Evolutionary conservation across 2,113 vertebrate species (phyloP).

Genomic region (Austrofundulus limnaeus): DNA sequence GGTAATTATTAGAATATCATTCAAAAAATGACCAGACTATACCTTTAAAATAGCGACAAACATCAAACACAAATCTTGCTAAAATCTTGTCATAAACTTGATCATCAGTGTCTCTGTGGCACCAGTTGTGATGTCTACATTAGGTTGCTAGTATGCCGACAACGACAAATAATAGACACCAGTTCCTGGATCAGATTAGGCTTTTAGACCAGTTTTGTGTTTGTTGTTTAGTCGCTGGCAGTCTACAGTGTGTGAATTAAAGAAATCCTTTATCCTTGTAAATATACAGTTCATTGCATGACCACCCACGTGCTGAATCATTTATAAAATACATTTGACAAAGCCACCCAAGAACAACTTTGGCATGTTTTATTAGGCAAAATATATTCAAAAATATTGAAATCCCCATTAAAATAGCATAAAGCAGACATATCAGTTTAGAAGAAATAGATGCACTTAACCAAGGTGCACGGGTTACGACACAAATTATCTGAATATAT

Average conservation of each 20-base stretch:
- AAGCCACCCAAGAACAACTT: slow-evolving; percentile 63
- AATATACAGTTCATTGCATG: slow-evolving; percentile 38
- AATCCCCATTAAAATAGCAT: slow-evolving; percentile 64
- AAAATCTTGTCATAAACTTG: neutral
- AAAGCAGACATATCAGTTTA: slow-evolving; percentile 52
- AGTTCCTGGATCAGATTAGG: neutral
- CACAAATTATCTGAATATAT: slow-evolving; percentile 47
- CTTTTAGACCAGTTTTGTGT: slow-evolving; percentile 21
- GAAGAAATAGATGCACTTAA: slow-evolving; percentile 60
- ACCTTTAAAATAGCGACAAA: neutral
- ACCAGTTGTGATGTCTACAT: neutral
- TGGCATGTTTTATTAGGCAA: slow-evolving; percentile 69
- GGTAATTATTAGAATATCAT: no score
- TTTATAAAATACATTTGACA: slow-evolving; percentile 37
- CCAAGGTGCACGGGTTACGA: slow-evolving; percentile 62
- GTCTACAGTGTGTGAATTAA: slow-evolving; percentile 14
- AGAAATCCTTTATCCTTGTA: slow-evolving; percentile 18
- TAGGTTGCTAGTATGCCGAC: neutral
- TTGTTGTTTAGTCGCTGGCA: slow-evolving; percentile 12
- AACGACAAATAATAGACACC: slow-evolving; percentile 4
- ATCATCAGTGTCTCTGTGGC: neutral
- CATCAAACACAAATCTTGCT: slow-evolving; percentile 41
- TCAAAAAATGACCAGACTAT: neutral
- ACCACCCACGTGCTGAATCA: slow-evolving; percentile 43
- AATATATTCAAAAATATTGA: slow-evolving; percentile 63